Conservation (phyloP, 2,113 vertebrate genomes). For the Benthochromis sp. region DNA sequence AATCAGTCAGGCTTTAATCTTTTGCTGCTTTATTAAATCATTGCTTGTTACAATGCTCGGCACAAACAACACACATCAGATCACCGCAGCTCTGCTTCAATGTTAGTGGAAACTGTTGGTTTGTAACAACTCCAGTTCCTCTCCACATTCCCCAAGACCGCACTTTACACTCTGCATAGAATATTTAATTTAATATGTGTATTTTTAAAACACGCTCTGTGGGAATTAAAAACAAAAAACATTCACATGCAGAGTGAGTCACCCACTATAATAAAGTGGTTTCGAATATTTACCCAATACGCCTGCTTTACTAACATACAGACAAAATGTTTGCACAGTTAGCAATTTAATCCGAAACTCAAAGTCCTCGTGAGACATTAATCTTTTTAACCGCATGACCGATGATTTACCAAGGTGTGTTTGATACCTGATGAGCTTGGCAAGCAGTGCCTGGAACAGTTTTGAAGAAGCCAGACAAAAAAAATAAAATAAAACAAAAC, state of each 20-base stretch:
- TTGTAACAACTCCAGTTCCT: neutral
- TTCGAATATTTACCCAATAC: constrained; percentile 22
- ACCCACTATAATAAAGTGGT: constrained; percentile 19
- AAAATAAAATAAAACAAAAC: neutral
- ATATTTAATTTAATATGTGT: neutral
- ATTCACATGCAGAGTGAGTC: neutral
- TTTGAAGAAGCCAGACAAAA: neutral
- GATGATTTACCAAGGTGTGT: neutral
- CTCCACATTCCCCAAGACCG: neutral
- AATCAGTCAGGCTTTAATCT: neutral
- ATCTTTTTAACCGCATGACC: constrained; percentile 22
- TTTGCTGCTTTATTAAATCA: neutral
- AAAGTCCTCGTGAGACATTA: constrained; percentile 17
- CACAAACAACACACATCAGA: neutral
- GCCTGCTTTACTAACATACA: neutral
- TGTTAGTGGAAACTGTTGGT: neutral
- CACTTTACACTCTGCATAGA: neutral
- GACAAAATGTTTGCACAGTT: constrained; percentile 19
- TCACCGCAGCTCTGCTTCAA: neutral
- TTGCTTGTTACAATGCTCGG: neutral
- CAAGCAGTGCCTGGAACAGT: neutral
- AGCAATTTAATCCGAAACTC: constrained; percentile 13
- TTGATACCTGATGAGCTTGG: neutral
- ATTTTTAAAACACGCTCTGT: neutral
- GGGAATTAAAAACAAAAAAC: constrained; percentile 21